These are phyloP conservation scores for Babyrousa celebensis DNA, from an alignment of 2,797 vertebrate genomes.

Conservation along the genomic window DNA sequence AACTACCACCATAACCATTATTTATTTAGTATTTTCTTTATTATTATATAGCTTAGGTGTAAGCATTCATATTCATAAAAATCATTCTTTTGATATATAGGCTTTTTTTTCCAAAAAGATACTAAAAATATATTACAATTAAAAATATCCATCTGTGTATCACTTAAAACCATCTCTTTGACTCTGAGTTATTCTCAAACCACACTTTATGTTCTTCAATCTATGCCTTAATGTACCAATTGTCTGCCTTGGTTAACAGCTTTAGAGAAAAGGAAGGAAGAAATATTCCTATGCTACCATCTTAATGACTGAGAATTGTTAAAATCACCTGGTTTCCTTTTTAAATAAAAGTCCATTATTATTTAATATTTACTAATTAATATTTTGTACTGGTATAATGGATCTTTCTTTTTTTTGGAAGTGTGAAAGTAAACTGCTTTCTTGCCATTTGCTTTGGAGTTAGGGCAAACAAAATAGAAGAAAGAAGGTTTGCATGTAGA, in stretches of 20 bases:
- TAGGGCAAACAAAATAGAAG: not conserved
- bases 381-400: not conserved
- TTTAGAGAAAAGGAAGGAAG: not conserved
- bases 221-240: not conserved
- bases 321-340: not conserved
- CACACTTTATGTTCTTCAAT: not conserved
- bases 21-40: not conserved
- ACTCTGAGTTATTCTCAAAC: not conserved
- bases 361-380: not conserved
- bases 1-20: not conserved
- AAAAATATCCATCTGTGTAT: not conserved
- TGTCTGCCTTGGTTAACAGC: not conserved
- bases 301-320: not conserved
- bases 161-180: not conserved
- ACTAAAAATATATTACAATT: not conserved
- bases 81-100: not conserved
- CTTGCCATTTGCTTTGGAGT: not conserved
- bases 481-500: not conserved
- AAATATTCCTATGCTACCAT: not conserved
- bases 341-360: not conserved
- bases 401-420: not conserved
- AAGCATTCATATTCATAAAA: not conserved
- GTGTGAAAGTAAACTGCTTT: not conserved
- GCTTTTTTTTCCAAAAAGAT: not conserved
- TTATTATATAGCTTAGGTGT: not conserved